phyloP scores from a whole-genome alignment of 2,888 invertebrate genomes.

The Leptinotarsa haldemani region DNA sequence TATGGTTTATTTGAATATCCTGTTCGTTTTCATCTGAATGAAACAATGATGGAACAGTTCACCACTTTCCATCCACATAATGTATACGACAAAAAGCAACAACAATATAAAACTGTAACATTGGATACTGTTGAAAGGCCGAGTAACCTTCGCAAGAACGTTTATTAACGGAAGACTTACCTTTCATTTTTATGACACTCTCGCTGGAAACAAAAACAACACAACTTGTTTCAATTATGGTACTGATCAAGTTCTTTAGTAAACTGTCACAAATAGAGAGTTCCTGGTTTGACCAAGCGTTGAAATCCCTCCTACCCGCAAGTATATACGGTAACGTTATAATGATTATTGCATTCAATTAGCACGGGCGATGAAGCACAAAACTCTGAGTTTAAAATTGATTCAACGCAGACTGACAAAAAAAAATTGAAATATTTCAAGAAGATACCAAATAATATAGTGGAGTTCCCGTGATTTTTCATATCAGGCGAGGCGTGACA shows the following conservation, averaged over 20 bases:
- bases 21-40: too few species aligned
- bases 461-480: too few species aligned
- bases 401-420: too few species aligned
- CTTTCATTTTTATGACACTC: conserved; percentile 18
- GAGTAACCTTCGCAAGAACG: neutral
- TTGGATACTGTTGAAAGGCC: neutral
- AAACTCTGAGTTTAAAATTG: too few species aligned
- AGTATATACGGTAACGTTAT: conserved; percentile 15
- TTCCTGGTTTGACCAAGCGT: conserved; percentile 50
- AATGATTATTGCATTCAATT: conserved; percentile 14
- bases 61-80: too few species aligned
- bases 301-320: conserved; percentile 50
- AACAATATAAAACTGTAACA: too few species aligned
- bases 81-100: too few species aligned
- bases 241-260: conserved; percentile 34
- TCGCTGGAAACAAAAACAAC: conserved; percentile 42
- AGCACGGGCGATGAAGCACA: conserved; percentile 27
- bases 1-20: too few species aligned
- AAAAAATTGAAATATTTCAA: neutral
- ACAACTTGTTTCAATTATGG: conserved; percentile 31
- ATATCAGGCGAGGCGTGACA: too few species aligned
- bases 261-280: conserved; percentile 45
- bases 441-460: too few species aligned
- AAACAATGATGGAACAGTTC: too few species aligned
- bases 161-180: conserved; percentile 1